Base-by-base conservation (phyloP, 2,888 invertebrate species). In the Ormyrus nitidulus region DNA sequence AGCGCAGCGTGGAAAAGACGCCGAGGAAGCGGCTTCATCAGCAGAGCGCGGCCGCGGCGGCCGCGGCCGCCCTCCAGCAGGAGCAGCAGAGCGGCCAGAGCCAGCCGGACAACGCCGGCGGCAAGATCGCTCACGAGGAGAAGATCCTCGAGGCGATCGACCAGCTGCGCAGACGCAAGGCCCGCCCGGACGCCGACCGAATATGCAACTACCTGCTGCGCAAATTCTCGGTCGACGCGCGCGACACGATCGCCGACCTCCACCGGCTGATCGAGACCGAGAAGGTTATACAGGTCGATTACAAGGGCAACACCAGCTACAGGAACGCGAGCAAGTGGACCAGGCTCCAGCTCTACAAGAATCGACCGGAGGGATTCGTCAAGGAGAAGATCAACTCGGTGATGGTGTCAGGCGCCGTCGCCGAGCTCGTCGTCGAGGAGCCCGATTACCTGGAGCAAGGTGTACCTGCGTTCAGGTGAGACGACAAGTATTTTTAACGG, bases 301-400 rank as follows among this genome's bases (percentile, higher is more conserved):
- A 96, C 90, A 97, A 96, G 91, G 96, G 96, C 86, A 95, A 94
- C 91, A 95, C 95, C 84, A 96, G 96, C 91, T 96, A 96, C 89
- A 93, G 96, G 86, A 96, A 96, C 92, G 95, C 96, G 68, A 94
- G 95, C 71, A 96, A 94, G 92, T 95, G 93, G 93, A 93, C 91
- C 48, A 86, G 89, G n/a, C 83, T 90, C 0, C 89, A 89, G 77
- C 84, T 89, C 4, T 90, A 90, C 83, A 91, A 90, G 82, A 90
- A 90, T 83, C 87, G 90, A 66, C 89, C 91, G 70, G 92, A 91
- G 91, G 93, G 93, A 85, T 91, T 91, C 34, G 92, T 87, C 90
- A 93, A 88, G 87, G 93, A 87, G 84, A 91, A 88, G 85, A 87
- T 86, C 75, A 91, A 87, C 84, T 89, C 87, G 82, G 83, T 84